Evolutionary conservation across 2,797 vertebrate species (phyloP), one percentile per base, ranked within the genome.

Genomic region (Hypotaenidia philippensis): DNA sequence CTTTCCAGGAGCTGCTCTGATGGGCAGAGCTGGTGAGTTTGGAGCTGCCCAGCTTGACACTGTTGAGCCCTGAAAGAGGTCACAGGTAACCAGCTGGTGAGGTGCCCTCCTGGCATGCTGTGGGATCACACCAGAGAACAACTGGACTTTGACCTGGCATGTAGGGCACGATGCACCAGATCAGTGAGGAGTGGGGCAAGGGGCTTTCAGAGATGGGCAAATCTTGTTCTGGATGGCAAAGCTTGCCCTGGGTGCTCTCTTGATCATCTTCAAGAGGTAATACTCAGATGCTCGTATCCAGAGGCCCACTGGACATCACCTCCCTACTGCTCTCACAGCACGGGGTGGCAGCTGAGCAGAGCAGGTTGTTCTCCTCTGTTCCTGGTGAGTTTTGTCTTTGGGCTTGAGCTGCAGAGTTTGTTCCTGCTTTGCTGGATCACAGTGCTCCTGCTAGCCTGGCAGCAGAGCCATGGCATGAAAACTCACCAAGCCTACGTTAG

Each of bases 301-400:
- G 38, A 10, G 81, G 21, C 36, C 49, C 38, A 18, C 22, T 13
- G 25, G 29, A 87, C 0, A 0, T 26, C 32, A 0, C 3, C 32
- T 45, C 23, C 29, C 17, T 34, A 50, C 32, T 34, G 57, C 26
- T 53, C 7, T 45, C 38, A 10, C 11, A 29, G 49, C 3, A 1
- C 31, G 23, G 31, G 6, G 50, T 15, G 25, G 50, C 36, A 45
- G 36, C 11, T 40, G 49, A 69, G 44, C 56, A 81, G 25, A 69
- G 49, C 49, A 69, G 27, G n/a, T 19, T 21, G 16, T 19, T 74
- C 40, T 55, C 29, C 32, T 63, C 25, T 61, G 34, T 18, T 71
- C 45, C 32, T 70, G 22, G 32, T 40, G 11, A 3, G 0, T 36
- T 26, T 65, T 11, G 16, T 65, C 32, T 53, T 59, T 6, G 22